Evolutionary conservation across 2,797 vertebrate species (phyloP), one percentile per base, ranked within the genome.

Genomic region (Oryzias sinensis): DNA sequence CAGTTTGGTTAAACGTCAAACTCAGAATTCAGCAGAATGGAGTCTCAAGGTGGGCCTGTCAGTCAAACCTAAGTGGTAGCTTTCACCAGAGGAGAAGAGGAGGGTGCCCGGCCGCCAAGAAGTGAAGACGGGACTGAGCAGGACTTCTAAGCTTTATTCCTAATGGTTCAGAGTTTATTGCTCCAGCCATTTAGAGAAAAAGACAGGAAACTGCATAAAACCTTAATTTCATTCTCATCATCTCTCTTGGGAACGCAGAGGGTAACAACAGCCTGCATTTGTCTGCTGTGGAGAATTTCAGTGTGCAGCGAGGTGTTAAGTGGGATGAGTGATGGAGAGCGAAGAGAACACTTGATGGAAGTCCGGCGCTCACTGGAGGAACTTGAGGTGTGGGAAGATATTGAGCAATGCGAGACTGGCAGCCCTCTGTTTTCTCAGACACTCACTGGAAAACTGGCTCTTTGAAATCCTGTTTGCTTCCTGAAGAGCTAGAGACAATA

Each of bases 301-400:
- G 43, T 20, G 45, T 48, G 42, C 47, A 49, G 24, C 43, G 44
- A 33, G 51, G 42, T 20, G 45, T 43, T 54, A 11, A 57, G 4
- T 62, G 11, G 47, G 45, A 33, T 51, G 42, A 17, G 45, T 43
- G 56, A 11, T 55, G 3, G 62, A 5, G 43, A 7, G 43, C 14
- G 17, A 16, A 68, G 22, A 51, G 48, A 15, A 47, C 42, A 49
- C 44, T 49, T 53, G 43, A 59, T 49, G 47, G 58, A 27, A 50
- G 47, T 61, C 51, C 50, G 59, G 49, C 43, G 4, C 9, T 67
- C 29, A 59, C 50, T 58, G 57, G 59, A 56, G 58, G 33, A 58
- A 41, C 54, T 67, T 11, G 22, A 73, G 49, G 70, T 78, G 80
- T 79, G 68, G 76, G 78, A 80, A 73, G 77, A 63, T 80, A 81